These are phyloP conservation scores for Plecotus auritus DNA, from an alignment of 2,113 vertebrate genomes.

Conservation along the genomic window DNA sequence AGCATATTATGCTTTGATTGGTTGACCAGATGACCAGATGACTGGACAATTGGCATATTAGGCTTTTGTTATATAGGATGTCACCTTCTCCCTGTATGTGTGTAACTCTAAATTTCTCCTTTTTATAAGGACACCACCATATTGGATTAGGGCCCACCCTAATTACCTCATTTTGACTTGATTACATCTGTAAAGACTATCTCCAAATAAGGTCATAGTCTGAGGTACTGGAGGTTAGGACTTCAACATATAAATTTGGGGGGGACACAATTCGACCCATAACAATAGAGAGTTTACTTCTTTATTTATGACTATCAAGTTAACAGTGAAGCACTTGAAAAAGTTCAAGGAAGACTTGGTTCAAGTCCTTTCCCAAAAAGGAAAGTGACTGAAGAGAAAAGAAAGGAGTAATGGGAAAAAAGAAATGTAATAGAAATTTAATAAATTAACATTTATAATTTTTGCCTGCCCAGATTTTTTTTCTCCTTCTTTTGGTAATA, in stretches of 20 bases:
- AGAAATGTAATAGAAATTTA: neutral
- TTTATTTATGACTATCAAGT: neutral
- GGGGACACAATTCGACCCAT: neutral
- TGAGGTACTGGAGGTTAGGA: neutral
- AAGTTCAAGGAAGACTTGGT: neutral
- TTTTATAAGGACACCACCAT: neutral
- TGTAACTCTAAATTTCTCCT: neutral
- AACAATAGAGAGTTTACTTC: neutral
- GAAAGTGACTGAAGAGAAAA: neutral
- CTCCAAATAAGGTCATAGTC: neutral
- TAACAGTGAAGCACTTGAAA: neutral
- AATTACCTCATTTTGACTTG: neutral
- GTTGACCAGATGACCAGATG: too few relatives aligned
- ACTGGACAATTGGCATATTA: too few relatives aligned
- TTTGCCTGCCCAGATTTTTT: neutral
- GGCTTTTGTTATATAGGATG: too few relatives aligned
- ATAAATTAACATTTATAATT: neutral
- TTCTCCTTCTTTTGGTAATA: neutral
- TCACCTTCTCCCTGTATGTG: neutral
- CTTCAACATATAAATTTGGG: neutral
- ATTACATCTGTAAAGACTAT: neutral
- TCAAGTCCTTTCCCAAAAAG: neutral
- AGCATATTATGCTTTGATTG: too few relatives aligned
- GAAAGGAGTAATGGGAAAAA: neutral
- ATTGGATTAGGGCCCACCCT: neutral